Conservation (phyloP, 1,140 invertebrate species). For the Triops longicaudatus region DNA sequence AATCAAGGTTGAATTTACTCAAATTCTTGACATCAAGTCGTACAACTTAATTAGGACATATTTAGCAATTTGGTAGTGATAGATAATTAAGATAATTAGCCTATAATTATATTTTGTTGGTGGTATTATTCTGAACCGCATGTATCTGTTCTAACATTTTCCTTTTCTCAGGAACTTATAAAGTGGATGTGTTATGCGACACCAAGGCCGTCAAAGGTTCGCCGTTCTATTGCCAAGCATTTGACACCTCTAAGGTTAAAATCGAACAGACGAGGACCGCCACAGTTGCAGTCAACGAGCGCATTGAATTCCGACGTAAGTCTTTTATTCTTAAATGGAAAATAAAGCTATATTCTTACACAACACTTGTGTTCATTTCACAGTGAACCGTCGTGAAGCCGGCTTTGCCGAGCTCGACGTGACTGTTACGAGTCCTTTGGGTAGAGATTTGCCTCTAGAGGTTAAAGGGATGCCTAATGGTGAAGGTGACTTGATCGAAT, state of each 20-base stretch:
- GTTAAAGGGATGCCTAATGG: conserved; percentile 64
- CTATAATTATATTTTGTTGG: background rate
- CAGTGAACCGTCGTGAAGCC: conserved; percentile 76
- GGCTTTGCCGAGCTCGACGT: conserved; percentile 84
- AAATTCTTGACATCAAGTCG: too few species aligned
- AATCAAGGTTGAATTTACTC: too few species aligned
- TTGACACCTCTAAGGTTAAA: conserved; percentile 68
- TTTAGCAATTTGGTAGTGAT: too few species aligned
- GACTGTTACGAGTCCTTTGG: conserved; percentile 77
- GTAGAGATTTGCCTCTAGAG: conserved; percentile 72
- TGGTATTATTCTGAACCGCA: background rate
- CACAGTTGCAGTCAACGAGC: conserved; percentile 70
- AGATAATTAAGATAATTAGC: too few species aligned
- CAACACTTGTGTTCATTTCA: conserved; percentile 30
- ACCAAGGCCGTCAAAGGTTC: conserved; percentile 86
- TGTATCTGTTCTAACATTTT: background rate
- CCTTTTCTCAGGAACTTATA: conserved; percentile 43
- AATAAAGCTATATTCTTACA: background rate
- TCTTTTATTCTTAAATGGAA: conserved; percentile 31
- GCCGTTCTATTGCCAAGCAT: conserved; percentile 91
- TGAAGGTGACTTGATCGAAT: conserved; percentile 65
- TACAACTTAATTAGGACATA: too few species aligned
- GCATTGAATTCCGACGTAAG: conserved; percentile 71
- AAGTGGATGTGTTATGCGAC: conserved; percentile 81
- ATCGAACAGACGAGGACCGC: conserved; percentile 37